Evolutionary conservation across 2,797 vertebrate genomes (phyloP).

Genomic region (Falco concolor): DNA sequence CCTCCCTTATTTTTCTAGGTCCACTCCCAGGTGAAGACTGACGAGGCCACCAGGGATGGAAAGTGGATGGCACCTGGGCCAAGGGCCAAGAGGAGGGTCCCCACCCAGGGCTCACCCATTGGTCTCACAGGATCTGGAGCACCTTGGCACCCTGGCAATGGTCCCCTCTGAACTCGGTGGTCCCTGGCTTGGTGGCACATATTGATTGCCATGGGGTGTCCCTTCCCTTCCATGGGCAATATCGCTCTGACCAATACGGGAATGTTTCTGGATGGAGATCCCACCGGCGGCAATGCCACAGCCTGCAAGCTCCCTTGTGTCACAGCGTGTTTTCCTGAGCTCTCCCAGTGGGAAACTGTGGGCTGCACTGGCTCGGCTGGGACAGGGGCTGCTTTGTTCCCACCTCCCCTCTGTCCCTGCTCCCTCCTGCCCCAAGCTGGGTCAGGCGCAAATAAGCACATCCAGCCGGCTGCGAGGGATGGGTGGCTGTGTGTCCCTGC

Average conservation of each 20-base stretch:
- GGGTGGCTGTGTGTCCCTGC: neutral
- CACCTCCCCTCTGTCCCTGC: accelerated
- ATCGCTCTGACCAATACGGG: too few relatives aligned
- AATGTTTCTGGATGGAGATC: neutral
- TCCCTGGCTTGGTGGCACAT: neutral
- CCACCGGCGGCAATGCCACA: neutral
- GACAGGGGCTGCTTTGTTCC: neutral
- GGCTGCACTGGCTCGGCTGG: neutral
- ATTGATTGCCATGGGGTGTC: neutral
- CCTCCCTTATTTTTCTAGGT: neutral
- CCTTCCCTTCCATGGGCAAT: neutral
- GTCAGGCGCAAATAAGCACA: neutral
- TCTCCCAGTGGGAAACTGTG: neutral
- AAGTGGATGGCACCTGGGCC: neutral
- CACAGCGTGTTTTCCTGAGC: neutral
- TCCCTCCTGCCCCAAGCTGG: neutral
- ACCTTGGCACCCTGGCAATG: neutral
- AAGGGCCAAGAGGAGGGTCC: neutral
- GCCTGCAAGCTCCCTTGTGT: neutral
- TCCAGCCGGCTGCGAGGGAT: accelerated
- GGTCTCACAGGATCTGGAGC: neutral
- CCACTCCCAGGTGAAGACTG: neutral
- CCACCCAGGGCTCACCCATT: neutral
- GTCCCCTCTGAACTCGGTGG: neutral
- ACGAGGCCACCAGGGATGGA: neutral